These are phyloP conservation scores for Phyllostomus discolor DNA, from an alignment of 2,113 vertebrate genomes.

Conservation along the genomic window DNA sequence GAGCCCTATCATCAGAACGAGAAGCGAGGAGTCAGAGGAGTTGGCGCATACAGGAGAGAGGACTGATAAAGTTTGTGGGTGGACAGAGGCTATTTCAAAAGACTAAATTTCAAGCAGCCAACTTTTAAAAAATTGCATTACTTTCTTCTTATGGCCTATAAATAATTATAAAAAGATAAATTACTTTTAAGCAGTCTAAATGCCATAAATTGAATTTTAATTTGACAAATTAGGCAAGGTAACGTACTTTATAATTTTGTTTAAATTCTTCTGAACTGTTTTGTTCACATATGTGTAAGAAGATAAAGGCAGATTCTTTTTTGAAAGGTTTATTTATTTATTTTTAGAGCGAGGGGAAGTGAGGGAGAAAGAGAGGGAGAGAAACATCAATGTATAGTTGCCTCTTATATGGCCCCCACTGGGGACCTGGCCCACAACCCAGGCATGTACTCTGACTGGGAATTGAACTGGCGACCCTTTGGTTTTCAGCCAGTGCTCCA, in stretches of 20 bases:
- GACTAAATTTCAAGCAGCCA: not conserved
- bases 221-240: slow-evolving; percentile 1
- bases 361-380: no score
- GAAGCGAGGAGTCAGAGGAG: not conserved
- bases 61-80: not conserved
- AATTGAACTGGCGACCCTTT: no score
- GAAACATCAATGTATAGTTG: no score
- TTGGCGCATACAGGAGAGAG: not conserved
- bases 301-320: not conserved
- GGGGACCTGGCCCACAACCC: no score
- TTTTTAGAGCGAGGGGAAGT: no score
- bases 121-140: not conserved
- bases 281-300: not conserved
- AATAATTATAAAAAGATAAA: not conserved
- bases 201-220: not conserved
- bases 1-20: not conserved
- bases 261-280: slow-evolving; percentile 30
- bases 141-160: not conserved
- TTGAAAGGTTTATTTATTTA: no score
- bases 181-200: not conserved
- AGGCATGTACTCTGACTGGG: no score
- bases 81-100: not conserved
- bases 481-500: no score
- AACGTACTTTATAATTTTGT: not conserved
- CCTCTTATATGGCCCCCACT: no score